Conservation (phyloP, 2,888 invertebrate genomes). For the Lamproptera curius region DNA sequence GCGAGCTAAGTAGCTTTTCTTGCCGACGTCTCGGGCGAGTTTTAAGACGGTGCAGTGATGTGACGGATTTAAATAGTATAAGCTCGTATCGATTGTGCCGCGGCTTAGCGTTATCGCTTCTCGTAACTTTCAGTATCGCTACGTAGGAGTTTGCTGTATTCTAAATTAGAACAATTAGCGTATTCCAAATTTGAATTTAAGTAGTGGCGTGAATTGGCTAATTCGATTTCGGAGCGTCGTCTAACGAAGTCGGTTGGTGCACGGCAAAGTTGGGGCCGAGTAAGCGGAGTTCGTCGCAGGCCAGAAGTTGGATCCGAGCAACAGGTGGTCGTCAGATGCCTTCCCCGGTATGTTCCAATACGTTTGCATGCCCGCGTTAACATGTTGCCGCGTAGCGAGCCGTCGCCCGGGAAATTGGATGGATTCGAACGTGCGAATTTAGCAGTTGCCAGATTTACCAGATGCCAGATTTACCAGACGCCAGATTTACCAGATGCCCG, state of each 20-base stretch:
- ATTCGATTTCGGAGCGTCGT: constrained; percentile 27
- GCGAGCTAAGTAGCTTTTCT: neutral
- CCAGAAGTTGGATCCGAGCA: constrained; percentile 61
- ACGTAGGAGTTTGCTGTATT: neutral
- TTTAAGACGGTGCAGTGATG: constrained; percentile 56
- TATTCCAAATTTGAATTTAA: no score
- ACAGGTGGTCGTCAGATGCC: constrained; percentile 73
- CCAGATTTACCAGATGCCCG: constrained; percentile 29
- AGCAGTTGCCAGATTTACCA: constrained; percentile 27
- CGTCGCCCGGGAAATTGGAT: no score
- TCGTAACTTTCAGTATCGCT: neutral
- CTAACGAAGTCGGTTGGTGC: constrained; percentile 28
- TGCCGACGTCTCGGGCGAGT: constrained; percentile 31
- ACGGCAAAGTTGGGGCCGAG: constrained; percentile 34
- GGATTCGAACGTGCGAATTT: no score
- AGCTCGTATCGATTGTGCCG: constrained; percentile 47
- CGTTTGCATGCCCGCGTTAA: constrained; percentile 65
- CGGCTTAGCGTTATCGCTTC: constrained; percentile 28
- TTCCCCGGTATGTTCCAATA: constrained; percentile 69
- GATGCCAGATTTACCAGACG: constrained; percentile 4
- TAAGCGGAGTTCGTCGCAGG: constrained; percentile 45
- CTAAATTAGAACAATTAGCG: neutral
- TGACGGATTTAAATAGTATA: constrained; percentile 52
- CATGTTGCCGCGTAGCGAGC: constrained; percentile 35
- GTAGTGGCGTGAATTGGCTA: no score